phyloP scores from a whole-genome alignment of 2,888 invertebrate genomes.

The Cephonodes hylas region DNA sequence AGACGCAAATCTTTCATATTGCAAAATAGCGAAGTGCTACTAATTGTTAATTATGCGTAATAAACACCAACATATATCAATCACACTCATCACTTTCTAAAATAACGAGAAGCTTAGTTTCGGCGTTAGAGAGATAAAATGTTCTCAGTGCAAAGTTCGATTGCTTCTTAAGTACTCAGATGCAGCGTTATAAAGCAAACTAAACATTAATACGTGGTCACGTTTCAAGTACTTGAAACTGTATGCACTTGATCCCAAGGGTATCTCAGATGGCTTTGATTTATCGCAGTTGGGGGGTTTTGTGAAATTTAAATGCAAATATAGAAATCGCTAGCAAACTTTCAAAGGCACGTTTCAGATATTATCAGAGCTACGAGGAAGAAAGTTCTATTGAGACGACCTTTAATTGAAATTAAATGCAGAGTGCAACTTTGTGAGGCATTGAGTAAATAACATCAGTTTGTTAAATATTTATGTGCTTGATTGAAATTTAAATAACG shows the following conservation, averaged over 20 bases:
- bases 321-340: background rate
- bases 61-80: too few species aligned
- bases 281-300: background rate
- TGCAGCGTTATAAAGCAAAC: background rate
- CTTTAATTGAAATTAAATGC: background rate
- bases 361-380: background rate
- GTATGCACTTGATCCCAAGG: background rate
- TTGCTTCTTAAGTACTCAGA: background rate
- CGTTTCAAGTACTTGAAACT: background rate
- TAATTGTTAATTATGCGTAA: background rate
- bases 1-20: too few species aligned
- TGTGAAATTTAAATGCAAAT: background rate
- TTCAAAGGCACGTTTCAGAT: background rate
- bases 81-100: too few species aligned
- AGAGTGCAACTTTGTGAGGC: too few species aligned
- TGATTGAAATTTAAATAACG: too few species aligned
- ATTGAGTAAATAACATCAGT: too few species aligned
- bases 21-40: too few species aligned
- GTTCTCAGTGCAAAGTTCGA: background rate
- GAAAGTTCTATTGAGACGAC: background rate
- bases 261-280: background rate
- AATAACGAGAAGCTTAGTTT: too few species aligned
- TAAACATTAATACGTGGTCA: background rate
- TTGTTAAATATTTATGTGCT: too few species aligned
- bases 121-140: background rate